A percentile compares a stretch with the other conserved stretches of the same genome.
Conservation (phyloP, 2,888 invertebrate genomes). For the Ceraclea dissimilis region DNA sequence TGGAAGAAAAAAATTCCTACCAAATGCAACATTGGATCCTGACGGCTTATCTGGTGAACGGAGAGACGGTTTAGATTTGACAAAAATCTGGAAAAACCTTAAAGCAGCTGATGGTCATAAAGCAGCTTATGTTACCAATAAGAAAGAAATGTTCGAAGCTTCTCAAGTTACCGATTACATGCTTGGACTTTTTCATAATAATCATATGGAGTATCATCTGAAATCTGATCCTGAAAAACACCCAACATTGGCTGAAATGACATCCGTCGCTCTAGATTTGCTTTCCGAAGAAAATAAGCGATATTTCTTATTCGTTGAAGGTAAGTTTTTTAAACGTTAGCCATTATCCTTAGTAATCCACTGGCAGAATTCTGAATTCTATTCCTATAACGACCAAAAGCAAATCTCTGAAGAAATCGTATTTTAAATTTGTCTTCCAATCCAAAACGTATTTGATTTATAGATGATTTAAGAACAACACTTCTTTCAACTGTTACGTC, state of each 20-base stretch:
- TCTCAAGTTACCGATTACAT: conserved; percentile 44
- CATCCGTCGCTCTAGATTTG: conserved; percentile 52
- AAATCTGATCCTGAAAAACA: conserved; percentile 43
- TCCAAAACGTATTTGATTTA: no score
- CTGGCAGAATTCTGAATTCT: background rate
- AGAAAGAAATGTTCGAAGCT: conserved; percentile 30
- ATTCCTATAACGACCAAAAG: no score
- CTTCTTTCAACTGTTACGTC: no score
- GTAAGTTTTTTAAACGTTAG: conserved; percentile 23
- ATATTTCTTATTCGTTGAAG: conserved; percentile 52
- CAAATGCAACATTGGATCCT: conserved; percentile 43
- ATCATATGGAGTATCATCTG: conserved; percentile 52
- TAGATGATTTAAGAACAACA: no score
- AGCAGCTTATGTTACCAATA: conserved; percentile 50
- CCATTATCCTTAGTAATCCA: background rate
- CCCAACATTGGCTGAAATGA: conserved; percentile 62
- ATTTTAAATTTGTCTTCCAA: no score
- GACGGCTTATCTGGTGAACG: conserved; percentile 44
- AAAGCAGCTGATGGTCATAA: conserved; percentile 36
- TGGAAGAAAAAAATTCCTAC: conserved; percentile 61
- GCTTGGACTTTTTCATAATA: conserved; percentile 47
- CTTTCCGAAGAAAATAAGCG: conserved; percentile 49
- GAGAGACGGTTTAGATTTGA: conserved; percentile 57
- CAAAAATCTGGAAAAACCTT: conserved; percentile 55
- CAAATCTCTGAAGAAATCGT: background rate